Evolutionary conservation across 2,888 invertebrate genomes (phyloP), one percentile per base, ranked within the genome.

Genomic region (Drosophila greeni): DNA sequence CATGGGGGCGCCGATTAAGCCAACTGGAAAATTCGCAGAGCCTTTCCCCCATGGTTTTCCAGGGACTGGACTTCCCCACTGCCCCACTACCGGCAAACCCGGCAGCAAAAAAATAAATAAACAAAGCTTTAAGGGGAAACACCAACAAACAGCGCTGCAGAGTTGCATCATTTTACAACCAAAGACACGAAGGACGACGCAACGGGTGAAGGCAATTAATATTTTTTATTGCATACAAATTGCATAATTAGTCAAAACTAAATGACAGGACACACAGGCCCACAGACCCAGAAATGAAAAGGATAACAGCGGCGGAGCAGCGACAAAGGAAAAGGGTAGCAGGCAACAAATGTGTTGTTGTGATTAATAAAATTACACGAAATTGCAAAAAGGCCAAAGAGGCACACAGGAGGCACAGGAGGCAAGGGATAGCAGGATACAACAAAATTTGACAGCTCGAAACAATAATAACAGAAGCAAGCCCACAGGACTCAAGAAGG

Each of bases 1-100:
- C 87, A 86, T 88, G 88, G 85, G 76, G 77, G 80, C 79, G 74
- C 82, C 70, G 71, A 86, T 82, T 81, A 85, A 87, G 68, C 84
- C 78, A 85, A 77, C 82, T 85, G 88, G 83, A 86, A 87, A 87
- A 86, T 86, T 82, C 78, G 73, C 79, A 26, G 36, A 40, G 12
- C 39, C 57, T 34, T n/a, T 40, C 14, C 58, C 29, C 43, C 26
- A 24, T 12, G 18, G 8, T 29, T 14, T 29, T 1, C 18, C 36
- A 36, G 5, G 16, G 36, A 11, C 45, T n/a, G 31, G 24, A 14
- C 39, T 61, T 47, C 14, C 26, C 31, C 47, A 29, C 23, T 33
- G 23, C 43, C 24, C 12, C 8, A 40, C 20, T 40, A 9, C 42
- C 34, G 9, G 9, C 23, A 24, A 47, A 31, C 36, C 51, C 39